These are phyloP conservation scores for Otocyon megalotis DNA, from an alignment of 2,113 vertebrate species.

Conservation along the genomic window DNA sequence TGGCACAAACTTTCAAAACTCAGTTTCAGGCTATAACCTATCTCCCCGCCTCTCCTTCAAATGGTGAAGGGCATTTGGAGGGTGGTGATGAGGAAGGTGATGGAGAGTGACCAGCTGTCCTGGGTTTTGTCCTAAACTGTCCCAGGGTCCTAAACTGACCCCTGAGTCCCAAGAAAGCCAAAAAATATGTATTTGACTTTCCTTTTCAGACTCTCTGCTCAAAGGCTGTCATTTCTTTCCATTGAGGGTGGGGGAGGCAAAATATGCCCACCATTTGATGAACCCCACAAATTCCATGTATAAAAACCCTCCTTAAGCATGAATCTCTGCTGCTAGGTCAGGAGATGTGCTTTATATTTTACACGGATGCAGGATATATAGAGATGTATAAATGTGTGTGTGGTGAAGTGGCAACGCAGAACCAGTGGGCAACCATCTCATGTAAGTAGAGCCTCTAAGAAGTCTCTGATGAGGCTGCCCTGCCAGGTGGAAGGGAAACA, in stretches of 20 bases:
- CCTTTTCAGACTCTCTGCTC: background rate
- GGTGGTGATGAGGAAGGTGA: fast-evolving
- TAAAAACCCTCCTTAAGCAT: background rate
- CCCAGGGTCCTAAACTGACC: background rate
- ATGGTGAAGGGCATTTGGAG: background rate
- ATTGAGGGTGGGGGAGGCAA: background rate
- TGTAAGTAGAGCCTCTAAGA: background rate
- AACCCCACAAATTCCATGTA: background rate
- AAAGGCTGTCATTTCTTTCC: background rate
- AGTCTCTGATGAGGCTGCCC: background rate
- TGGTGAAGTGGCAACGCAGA: background rate
- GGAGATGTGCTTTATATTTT: background rate
- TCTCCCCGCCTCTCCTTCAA: background rate
- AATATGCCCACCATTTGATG: background rate
- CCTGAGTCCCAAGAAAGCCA: background rate
- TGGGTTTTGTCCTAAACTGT: background rate
- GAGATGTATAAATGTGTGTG: fast-evolving
- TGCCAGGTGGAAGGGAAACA: background rate
- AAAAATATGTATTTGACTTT: background rate
- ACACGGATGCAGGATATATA: background rate
- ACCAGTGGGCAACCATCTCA: fast-evolving
- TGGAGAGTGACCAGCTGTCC: background rate
- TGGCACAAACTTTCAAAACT: background rate
- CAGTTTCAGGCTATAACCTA: background rate
- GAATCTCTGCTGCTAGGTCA: background rate